Conservation (phyloP, 1,140 invertebrate species). For the Listronotus oregonensis region DNA sequence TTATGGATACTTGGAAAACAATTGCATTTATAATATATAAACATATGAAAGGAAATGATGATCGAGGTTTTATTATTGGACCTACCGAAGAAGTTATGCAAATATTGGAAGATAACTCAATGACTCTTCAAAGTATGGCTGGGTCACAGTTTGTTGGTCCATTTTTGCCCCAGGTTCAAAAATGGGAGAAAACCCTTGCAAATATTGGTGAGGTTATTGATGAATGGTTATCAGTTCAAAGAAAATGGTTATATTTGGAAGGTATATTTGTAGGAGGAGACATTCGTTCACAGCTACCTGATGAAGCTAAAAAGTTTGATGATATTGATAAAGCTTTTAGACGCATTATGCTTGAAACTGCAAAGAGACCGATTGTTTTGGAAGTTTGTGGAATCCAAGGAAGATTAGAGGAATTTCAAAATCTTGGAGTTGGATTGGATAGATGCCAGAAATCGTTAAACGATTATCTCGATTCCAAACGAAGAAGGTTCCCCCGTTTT, state of each 20-base stretch:
- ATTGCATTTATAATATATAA: constrained; percentile 74
- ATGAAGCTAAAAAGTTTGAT: constrained; percentile 88
- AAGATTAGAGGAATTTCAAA: constrained; percentile 74
- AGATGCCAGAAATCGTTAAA: constrained; percentile 89
- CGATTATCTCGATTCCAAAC: constrained; percentile 86
- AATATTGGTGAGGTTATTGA: constrained; percentile 84
- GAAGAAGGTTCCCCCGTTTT: constrained; percentile 85
- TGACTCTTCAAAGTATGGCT: constrained; percentile 89
- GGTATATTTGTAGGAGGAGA: constrained; percentile 89
- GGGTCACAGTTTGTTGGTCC: constrained; percentile 88
- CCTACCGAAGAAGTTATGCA: constrained; percentile 80
- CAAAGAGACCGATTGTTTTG: constrained; percentile 76
- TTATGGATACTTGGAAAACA: constrained; percentile 74
- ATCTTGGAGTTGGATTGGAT: constrained; percentile 75
- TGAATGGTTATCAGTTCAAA: constrained; percentile 81
- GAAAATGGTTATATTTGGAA: constrained; percentile 89
- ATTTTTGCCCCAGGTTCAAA: constrained; percentile 77
- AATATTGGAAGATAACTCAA: constrained; percentile 83
- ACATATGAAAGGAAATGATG: constrained; percentile 65
- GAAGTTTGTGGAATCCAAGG: constrained; percentile 74
- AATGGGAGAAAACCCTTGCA: constrained; percentile 81
- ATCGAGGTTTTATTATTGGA: constrained; percentile 74
- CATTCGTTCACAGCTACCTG: constrained; percentile 81
- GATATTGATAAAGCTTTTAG: constrained; percentile 81
- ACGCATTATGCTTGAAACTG: constrained; percentile 83